Evolutionary conservation across 1,140 invertebrate genomes (phyloP), one percentile per base, ranked within the genome.

Genomic region (Lasioglossum albipes): DNA sequence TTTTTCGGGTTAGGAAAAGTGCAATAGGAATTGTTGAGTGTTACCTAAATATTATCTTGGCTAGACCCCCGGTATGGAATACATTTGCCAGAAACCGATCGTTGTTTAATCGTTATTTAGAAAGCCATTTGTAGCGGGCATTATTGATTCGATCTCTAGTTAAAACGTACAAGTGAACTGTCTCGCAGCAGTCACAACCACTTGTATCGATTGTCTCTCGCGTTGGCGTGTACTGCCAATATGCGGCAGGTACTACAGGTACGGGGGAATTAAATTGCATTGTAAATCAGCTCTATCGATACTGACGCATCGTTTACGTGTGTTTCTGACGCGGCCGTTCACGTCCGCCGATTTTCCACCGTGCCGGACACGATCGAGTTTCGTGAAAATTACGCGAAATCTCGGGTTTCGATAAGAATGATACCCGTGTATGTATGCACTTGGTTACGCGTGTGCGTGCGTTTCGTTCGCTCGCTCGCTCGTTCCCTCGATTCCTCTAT

Each of bases 161-260:
- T 81, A 75, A 83, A 81, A 81, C 59, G 57, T 71, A 81, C 59
- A 81, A 65, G 78, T 61, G 31, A 42, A 81, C 72, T 59, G 78
- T 83, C 82, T 75, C 78, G 72, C 52, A 59, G 66, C 65, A 74
- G 78, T 81, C 82, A 74, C 79, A 70, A 75, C 82, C 82, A 61
- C 78, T 81, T 83, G 70, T 81, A 83, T 83, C 79, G 78, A 83
- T 83, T 75, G 81, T 83, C 78, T 75, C 82, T 83, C 79, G 75
- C 71, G 71, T 75, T 59, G 61, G 81, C 70, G 74, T 54, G 82
- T 62, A 57, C 82, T 68, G 62, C 72, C 78, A 75, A 81, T 83
- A 75, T 81, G 79, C 65, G 72, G 66, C 64, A 70, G 72, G 80
- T 68, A 80, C 67, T 61, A 72, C 73, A 70, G 79, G 67, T 83